phyloP scores from a whole-genome alignment of 1,140 invertebrate species.

The Sitodiplosis mosellana region DNA sequence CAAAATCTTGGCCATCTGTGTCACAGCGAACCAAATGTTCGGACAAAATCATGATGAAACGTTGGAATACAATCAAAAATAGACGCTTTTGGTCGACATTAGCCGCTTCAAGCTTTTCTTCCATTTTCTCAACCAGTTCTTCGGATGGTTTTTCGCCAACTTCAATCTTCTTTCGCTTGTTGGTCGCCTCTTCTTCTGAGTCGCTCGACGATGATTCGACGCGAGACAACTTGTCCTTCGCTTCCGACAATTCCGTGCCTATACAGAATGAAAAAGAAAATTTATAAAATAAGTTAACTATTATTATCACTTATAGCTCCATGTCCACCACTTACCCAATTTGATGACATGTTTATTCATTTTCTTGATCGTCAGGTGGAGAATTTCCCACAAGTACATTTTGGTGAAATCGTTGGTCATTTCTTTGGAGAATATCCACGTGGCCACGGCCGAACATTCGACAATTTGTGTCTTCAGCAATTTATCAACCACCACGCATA shows the following conservation, averaged over 20 bases:
- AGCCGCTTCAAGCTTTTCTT: constrained; percentile 82
- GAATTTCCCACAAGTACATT: constrained; percentile 93
- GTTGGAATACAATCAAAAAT: constrained; percentile 93
- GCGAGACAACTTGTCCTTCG: constrained; percentile 61
- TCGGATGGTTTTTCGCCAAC: constrained; percentile 60
- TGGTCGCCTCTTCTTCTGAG: constrained; percentile 44
- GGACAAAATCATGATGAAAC: constrained; percentile 95
- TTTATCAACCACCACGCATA: constrained; percentile 90
- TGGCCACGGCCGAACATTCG: constrained; percentile 89
- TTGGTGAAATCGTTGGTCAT: constrained; percentile 88
- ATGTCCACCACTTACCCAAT: constrained; percentile 31
- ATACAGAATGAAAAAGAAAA: constrained; percentile 1
- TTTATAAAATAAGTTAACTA: too few species aligned
- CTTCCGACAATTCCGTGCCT: constrained; percentile 65
- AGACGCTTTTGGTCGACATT: constrained; percentile 94
- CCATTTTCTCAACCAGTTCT: constrained; percentile 85
- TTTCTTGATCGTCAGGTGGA: constrained; percentile 89
- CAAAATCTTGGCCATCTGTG: constrained; percentile 79
- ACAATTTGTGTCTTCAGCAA: constrained; percentile 94
- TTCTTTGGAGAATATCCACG: constrained; percentile 97
- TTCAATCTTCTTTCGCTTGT: constrained; percentile 38
- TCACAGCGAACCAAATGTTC: constrained; percentile 89
- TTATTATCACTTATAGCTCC: not conserved
- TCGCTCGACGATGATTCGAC: constrained; percentile 58
- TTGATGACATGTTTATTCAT: constrained; percentile 91